Base-by-base conservation (phyloP, 1,140 invertebrate genomes). In the Capitella teleta region DNA sequence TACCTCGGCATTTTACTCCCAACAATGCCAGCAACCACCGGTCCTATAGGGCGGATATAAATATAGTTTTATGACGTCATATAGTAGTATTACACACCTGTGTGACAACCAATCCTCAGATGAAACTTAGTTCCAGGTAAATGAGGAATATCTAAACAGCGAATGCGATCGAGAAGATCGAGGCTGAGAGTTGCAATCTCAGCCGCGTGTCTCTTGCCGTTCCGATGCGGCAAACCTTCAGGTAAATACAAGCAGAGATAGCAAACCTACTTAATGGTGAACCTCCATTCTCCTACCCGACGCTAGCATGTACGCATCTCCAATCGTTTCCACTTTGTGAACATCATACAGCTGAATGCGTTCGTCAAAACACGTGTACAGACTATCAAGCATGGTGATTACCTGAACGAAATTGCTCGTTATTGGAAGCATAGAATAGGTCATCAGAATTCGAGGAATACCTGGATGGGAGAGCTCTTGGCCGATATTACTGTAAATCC, bases 401-500 rank as follows among this genome's bases (percentile, higher is more conserved):
- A 74, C n/a, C n/a, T n/a, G n/a, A n/a, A n/a, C n/a, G n/a, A n/a
- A n/a, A n/a, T n/a, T n/a, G n/a, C n/a, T n/a, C n/a, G n/a, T n/a
- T n/a, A n/a, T n/a, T n/a, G n/a, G n/a, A n/a, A n/a, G n/a, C n/a
- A n/a, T n/a, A n/a, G n/a, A n/a, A n/a, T n/a, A n/a, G n/a, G n/a
- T n/a, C n/a, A n/a, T n/a, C n/a, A n/a, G n/a, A n/a, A n/a, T n/a
- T n/a, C n/a, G n/a, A n/a, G n/a, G n/a, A n/a, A n/a, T n/a, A 63
- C 71, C 56, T 78, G 63, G 54, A 76, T 59, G 4, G 76, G 74
- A 0, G 66, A 64, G 43, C 61, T 68, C 49, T 62, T 61, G 23
- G 89, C 88, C 3, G 90, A 92, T 54, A 97, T 88, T 32, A 82
- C 85, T 38, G 93, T 97, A 75, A 97, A 97, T 24, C 93, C 92